phyloP scores from a whole-genome alignment of 2,888 invertebrate species.

The Pterobdella sp. region DNA sequence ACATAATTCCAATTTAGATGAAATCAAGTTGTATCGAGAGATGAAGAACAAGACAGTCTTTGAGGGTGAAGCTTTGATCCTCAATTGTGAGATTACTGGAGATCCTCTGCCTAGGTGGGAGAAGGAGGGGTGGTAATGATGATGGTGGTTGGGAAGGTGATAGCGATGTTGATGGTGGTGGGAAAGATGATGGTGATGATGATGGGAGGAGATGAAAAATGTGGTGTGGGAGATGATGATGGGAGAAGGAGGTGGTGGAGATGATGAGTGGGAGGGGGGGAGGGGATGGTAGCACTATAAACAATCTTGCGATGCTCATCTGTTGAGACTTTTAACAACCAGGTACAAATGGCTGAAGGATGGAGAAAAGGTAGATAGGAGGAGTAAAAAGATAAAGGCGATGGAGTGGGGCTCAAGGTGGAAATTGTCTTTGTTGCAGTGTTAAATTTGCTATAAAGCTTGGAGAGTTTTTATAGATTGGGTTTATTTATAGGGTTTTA shows the following conservation, averaged over 20 bases:
- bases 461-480: too few relatives aligned
- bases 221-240: background rate
- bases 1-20: background rate
- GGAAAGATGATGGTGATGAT: background rate
- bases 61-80: background rate
- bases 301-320: too few relatives aligned
- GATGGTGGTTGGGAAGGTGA: background rate
- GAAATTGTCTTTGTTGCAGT: too few relatives aligned
- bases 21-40: background rate
- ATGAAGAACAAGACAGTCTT: background rate
- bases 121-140: background rate
- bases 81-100: slow-evolving; percentile 2
- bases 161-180: background rate
- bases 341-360: too few relatives aligned
- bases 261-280: background rate
- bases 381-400: too few relatives aligned
- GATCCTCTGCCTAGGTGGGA: background rate
- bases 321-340: too few relatives aligned
- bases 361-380: too few relatives aligned
- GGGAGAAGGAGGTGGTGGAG: background rate
- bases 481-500: too few relatives aligned
- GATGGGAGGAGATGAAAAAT: background rate
- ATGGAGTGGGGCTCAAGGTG: too few relatives aligned
- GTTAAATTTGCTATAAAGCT: too few relatives aligned
- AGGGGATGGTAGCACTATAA: background rate